Evolutionary conservation across 2,113 vertebrate genomes (phyloP).

Genomic region (Onychostoma macrolepis): DNA sequence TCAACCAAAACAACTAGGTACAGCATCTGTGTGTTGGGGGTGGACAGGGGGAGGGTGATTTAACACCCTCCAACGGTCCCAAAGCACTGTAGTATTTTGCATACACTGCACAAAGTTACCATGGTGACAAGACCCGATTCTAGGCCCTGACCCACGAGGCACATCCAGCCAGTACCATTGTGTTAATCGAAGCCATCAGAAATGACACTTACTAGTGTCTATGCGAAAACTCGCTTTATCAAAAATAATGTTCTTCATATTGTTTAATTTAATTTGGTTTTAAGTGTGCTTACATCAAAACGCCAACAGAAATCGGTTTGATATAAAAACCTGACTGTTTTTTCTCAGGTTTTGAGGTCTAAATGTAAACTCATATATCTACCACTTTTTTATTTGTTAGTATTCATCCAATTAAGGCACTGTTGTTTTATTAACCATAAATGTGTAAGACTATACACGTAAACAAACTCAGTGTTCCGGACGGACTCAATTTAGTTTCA

Average conservation of each 20-base stretch:
- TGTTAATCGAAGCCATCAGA: conserved; percentile 38
- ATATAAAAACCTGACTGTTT: not conserved
- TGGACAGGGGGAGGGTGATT: conserved; percentile 47
- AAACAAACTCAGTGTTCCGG: not conserved
- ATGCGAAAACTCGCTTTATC: not conserved
- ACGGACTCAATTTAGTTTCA: not conserved
- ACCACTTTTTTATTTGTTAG: not conserved
- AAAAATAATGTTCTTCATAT: not conserved
- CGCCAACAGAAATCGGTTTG: not conserved
- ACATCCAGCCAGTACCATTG: conserved; percentile 61
- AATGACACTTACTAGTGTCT: not conserved
- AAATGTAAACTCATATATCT: not conserved
- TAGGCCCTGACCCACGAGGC: conserved; percentile 72
- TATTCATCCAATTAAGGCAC: not conserved
- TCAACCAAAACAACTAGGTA: conserved; percentile 24
- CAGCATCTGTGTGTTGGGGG: conserved; percentile 24
- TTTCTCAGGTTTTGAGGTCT: not conserved
- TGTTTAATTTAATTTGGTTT: not conserved
- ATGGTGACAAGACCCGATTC: conserved; percentile 81
- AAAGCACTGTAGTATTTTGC: conserved; percentile 75
- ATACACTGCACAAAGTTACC: conserved; percentile 78
- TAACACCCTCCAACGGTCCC: conserved; percentile 66
- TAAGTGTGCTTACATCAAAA: not conserved
- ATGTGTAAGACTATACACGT: not conserved
- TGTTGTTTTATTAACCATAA: not conserved